Evolutionary conservation across 2,888 invertebrate genomes (phyloP).

Genomic region (Neoascia interrupta): DNA sequence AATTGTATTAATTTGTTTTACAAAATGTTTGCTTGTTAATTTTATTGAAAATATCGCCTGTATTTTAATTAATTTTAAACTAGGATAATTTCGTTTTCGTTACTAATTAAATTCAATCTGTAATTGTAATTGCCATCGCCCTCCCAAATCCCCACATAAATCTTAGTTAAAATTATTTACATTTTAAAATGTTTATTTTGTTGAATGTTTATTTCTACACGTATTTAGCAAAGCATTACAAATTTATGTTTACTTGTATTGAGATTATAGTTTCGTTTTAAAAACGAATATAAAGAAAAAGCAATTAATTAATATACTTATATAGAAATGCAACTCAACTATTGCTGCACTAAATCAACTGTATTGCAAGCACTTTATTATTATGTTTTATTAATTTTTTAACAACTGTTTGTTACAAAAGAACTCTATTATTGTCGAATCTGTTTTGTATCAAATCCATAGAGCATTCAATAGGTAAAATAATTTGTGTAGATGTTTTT

Average conservation of each 20-base stretch:
- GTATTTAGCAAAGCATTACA: conserved; percentile 51
- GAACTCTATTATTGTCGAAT: conserved; percentile 35
- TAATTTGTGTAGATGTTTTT: not conserved
- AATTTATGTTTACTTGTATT: conserved; percentile 23
- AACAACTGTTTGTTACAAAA: conserved; percentile 46
- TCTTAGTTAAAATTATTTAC: conserved; percentile 57
- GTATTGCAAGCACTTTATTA: conserved; percentile 53
- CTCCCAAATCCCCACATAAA: conserved; percentile 31
- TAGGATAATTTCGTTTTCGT: conserved; percentile 62
- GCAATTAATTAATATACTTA: too few species aligned
- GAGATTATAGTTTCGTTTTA: conserved; percentile 57
- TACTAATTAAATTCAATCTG: conserved; percentile 46
- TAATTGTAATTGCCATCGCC: conserved; percentile 58
- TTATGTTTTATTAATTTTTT: conserved; percentile 52
- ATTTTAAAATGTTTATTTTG: conserved; percentile 35
- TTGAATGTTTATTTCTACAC: conserved; percentile 35
- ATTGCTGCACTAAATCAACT: conserved; percentile 56
- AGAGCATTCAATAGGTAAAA: conserved; percentile 49
- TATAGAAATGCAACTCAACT: conserved; percentile 41
- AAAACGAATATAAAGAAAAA: conserved; percentile 49
- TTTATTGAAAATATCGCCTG: conserved; percentile 37
- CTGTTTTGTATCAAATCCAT: conserved; percentile 1
- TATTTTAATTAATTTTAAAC: conserved; percentile 49
- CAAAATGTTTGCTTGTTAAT: conserved; percentile 27
- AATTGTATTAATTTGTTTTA: conserved; percentile 13